Percentiles rank a stretch among this genome's conserved stretches.
phyloP scores from a whole-genome alignment of 2,797 vertebrate genomes.

The Cyclopterus lumpus region DNA sequence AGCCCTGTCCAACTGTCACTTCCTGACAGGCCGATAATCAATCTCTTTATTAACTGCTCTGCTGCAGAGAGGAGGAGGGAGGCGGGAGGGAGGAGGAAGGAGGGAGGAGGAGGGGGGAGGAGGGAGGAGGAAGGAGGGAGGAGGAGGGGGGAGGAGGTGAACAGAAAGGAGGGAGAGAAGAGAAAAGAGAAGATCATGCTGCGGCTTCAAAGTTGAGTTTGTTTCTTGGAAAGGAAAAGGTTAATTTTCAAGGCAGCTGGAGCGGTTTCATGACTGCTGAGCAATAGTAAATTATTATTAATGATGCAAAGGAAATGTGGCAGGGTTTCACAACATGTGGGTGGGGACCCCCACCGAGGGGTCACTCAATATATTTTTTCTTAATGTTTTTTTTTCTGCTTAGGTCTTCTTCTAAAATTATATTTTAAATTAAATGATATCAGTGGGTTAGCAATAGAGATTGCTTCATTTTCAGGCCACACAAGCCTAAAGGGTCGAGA shows the following conservation, averaged over 20 bases:
- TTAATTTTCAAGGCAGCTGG: not conserved
- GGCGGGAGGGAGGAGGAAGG: not conserved
- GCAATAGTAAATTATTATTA: not conserved
- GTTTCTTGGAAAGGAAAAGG: not conserved
- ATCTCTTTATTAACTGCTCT: conserved; percentile 98
- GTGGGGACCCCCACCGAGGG: not conserved
- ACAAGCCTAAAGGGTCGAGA: not conserved
- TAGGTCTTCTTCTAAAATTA: too few species aligned
- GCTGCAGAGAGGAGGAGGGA: conserved; percentile 80
- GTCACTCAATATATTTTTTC: not conserved
- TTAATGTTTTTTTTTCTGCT: too few species aligned
- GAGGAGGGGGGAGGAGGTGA: not conserved
- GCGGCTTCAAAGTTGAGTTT: conserved; percentile 19
- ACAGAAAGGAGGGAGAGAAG: not conserved
- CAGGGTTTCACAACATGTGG: not conserved
- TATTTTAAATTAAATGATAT: too few species aligned
- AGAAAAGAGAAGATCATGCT: not conserved
- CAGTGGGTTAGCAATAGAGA: not conserved
- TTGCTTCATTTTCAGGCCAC: not conserved
- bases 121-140: not conserved
- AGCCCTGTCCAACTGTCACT: conserved; percentile 97
- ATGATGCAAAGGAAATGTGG: not conserved
- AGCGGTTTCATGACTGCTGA: not conserved
- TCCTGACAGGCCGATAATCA: conserved; percentile 94
- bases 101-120: not conserved